A percentile compares a stretch with the other conserved stretches of the same genome.
These are phyloP conservation scores for Andrena dorsata DNA, from an alignment of 2,888 invertebrate genomes.

Conservation along the genomic window DNA sequence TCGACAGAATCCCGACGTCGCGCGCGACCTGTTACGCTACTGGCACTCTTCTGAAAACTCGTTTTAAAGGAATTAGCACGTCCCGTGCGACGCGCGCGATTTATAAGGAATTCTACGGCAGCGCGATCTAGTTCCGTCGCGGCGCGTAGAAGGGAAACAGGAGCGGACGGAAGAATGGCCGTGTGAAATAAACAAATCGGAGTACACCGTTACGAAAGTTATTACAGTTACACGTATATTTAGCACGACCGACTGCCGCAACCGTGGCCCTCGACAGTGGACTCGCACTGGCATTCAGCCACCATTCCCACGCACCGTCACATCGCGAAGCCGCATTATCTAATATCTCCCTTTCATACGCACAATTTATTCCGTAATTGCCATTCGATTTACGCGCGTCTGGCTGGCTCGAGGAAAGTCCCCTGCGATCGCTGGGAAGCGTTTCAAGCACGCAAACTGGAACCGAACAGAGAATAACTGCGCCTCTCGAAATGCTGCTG, in stretches of 20 bases:
- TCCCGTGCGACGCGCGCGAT: no score
- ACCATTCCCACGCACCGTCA: slow-evolving; percentile 65
- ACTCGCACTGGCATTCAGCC: slow-evolving; percentile 68
- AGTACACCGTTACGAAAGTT: slow-evolving; percentile 60
- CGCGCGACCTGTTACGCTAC: neutral
- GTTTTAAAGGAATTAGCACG: neutral
- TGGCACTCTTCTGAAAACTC: slow-evolving; percentile 16
- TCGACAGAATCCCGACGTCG: neutral
- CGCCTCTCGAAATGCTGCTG: no score
- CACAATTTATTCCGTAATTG: slow-evolving; percentile 34
- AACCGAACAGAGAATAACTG: neutral
- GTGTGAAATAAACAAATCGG: slow-evolving; percentile 38
- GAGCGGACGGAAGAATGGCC: slow-evolving; percentile 12
- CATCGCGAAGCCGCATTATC: slow-evolving; percentile 60
- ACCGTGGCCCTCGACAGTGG: slow-evolving; percentile 60
- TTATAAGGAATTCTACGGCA: neutral
- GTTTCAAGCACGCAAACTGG: neutral
- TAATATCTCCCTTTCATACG: slow-evolving; percentile 39
- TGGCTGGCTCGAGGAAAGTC: neutral
- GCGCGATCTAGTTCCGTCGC: slow-evolving; percentile 4
- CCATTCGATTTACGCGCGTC: neutral
- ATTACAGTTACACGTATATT: slow-evolving; percentile 66
- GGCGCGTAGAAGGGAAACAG: neutral
- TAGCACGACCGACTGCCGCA: slow-evolving; percentile 62
- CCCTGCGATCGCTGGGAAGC: neutral